These are phyloP conservation scores for Aporrectodea caliginosa DNA, from an alignment of 1,140 invertebrate genomes.

Conservation along the genomic window DNA sequence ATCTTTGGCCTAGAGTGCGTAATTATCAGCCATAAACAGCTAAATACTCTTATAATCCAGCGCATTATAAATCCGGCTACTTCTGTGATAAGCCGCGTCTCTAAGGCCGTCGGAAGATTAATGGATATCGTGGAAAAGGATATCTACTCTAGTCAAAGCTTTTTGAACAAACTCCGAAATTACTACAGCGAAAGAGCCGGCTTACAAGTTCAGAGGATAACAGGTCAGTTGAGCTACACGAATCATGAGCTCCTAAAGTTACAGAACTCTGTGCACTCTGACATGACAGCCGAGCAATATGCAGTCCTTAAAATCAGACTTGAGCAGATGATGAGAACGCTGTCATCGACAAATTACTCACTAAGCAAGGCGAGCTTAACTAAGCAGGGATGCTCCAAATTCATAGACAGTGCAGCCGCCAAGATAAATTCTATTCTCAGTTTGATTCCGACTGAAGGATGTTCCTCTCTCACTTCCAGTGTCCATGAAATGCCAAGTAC, in stretches of 20 bases:
- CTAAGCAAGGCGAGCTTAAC: not conserved
- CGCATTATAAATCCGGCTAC: not conserved
- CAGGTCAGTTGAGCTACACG: not conserved
- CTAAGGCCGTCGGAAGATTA: not conserved
- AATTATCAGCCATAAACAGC: not conserved
- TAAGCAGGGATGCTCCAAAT: not conserved
- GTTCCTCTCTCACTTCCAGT: too few relatives aligned
- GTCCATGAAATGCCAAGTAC: too few relatives aligned
- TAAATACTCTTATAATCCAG: not conserved
- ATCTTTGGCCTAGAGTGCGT: not conserved
- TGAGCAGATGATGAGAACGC: not conserved
- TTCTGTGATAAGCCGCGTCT: not conserved
- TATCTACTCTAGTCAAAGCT: not conserved
- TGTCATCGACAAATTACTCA: not conserved
- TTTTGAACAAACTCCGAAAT: not conserved
- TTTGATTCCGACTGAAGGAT: too few relatives aligned
- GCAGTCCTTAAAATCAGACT: not conserved
- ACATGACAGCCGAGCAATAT: not conserved
- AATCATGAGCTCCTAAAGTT: not conserved
- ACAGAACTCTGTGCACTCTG: not conserved
- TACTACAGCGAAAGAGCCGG: not conserved
- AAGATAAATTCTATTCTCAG: too few relatives aligned
- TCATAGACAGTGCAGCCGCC: not conserved
- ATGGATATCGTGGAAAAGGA: not conserved
- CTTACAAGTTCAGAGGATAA: not conserved